Base-by-base conservation (phyloP, 2,797 vertebrate genomes). In the Selene dorsalis region DNA sequence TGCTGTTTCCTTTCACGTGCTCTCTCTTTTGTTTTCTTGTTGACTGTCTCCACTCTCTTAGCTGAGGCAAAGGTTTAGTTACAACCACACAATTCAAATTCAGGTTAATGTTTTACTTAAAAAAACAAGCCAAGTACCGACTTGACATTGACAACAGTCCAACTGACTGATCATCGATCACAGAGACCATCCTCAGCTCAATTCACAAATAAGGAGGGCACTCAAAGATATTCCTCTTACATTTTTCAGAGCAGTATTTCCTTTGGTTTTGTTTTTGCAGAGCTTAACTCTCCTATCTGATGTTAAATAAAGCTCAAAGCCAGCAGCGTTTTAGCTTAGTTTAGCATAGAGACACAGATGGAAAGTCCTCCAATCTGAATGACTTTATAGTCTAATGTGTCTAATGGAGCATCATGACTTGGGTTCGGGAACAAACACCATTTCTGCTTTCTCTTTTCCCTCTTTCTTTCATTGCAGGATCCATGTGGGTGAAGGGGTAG, bases 401-500 rank as follows among this genome's bases (percentile, higher is more conserved):
- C 43, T 45, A 16, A 45, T 45, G 16, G 16, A 45, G 43, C 13
- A 45, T 45, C 4, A 32, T 57, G 28, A 45, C 16, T 45, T 52
- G 12, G 4, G 4, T 55, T 69, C 10, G 17, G 50, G n/a, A 48
- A 28, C 2, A 18, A 30, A 45, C 7, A 38, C 16, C 1, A 28
- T 68, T 47, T 18, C 26, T 32, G 26, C 50, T 57, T 45, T 41
- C 30, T 30, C 26, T 43, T 17, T 26, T 61, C 26, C 22, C 39
- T 30, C 39, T 39, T 39, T 45, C 55, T 69, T 48, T 75, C 30
- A 62, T 75, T 76, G 47, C 10, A 57, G 16, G 22, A 57, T 50
- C 53, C 32, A 65, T 26, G 60, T 22, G 8, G 38, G 32, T 30
- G 30, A 30, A 5, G 30, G 30, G 5, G 30, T 30, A 3, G 30